Evolutionary conservation across 2,797 vertebrate species (phyloP).

Genomic region (Aratinga solstitialis): DNA sequence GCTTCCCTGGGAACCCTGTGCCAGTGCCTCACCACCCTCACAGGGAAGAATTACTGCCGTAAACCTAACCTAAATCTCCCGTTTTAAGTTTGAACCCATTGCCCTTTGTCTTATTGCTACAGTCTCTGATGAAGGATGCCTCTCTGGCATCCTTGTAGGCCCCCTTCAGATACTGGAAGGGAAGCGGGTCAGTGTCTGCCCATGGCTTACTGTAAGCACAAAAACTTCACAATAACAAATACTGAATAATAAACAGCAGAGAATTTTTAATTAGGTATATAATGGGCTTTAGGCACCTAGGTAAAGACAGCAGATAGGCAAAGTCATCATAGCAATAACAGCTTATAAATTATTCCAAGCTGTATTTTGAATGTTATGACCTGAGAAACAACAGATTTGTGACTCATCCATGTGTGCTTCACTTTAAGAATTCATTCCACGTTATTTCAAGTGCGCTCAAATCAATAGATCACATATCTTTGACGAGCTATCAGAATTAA

Average conservation of each 20-base stretch:
- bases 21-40: not conserved
- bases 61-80: not conserved
- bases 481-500: not conserved
- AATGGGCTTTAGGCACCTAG: not conserved
- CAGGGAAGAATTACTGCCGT: not conserved
- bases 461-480: slow-evolving; percentile 20
- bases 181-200: not conserved
- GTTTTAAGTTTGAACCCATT: not conserved
- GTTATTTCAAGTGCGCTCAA: not conserved
- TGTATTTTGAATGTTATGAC: not conserved
- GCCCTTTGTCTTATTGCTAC: not conserved
- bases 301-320: not conserved
- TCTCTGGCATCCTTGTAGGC: not conserved
- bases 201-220: not conserved
- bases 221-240: not conserved
- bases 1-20: not conserved
- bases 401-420: not conserved
- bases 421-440: slow-evolving; percentile 36
- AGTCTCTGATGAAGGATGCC: not conserved
- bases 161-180: not conserved
- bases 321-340: not conserved
- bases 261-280: not conserved
- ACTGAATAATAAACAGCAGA: not conserved
- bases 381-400: not conserved
- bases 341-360: not conserved